Evolutionary conservation across 2,888 invertebrate species (phyloP).

Genomic region (Gastrophysa polygoni): DNA sequence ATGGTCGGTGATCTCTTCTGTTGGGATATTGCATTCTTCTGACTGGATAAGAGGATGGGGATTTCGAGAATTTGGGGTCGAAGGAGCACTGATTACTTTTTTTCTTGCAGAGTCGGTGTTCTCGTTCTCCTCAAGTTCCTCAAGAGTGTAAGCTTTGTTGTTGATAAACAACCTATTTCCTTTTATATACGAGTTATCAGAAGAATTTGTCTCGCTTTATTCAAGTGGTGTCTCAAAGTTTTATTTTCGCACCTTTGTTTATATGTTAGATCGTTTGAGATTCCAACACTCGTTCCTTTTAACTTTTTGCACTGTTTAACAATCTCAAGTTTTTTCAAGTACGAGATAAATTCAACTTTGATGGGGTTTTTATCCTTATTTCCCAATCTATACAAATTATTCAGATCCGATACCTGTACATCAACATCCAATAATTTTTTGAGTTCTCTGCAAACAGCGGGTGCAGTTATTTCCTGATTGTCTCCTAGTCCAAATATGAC

Average conservation of each 20-base stretch:
- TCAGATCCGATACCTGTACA: constrained; percentile 70
- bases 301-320: background rate
- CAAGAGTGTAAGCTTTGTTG: too few species aligned
- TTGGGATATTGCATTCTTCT: too few species aligned
- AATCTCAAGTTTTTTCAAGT: background rate
- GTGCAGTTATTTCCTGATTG: background rate
- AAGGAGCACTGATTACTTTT: background rate
- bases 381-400: background rate
- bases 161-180: too few species aligned
- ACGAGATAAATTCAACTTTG: background rate
- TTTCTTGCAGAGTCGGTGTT: background rate
- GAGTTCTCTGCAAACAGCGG: constrained; percentile 2
- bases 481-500: constrained; percentile 9
- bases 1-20: too few species aligned
- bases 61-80: background rate
- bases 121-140: background rate
- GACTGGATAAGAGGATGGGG: too few species aligned
- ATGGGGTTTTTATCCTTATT: background rate
- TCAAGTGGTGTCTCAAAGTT: too few species aligned
- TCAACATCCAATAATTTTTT: constrained; percentile 11
- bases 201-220: too few species aligned
- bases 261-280: background rate
- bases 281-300: background rate
- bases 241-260: background rate
- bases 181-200: too few species aligned